Base-by-base conservation (phyloP, 30 jellyfish, hydroid and myxozoan genomes). In the Aurelia sp. region DNA sequence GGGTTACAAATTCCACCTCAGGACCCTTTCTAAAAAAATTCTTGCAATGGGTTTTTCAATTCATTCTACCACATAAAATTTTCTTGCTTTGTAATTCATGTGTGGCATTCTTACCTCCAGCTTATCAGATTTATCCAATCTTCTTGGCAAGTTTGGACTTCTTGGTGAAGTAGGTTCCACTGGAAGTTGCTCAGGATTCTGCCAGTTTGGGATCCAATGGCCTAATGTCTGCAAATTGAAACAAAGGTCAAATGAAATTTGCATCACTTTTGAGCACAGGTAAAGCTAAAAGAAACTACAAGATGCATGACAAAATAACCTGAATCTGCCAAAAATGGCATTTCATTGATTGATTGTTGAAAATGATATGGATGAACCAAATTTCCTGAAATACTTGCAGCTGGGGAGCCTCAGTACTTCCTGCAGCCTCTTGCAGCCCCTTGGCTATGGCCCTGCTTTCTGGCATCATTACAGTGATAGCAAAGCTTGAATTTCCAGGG, bases 41-140 rank as follows among this genome's bases (percentile, higher is more conserved):
- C 55, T 10, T 9, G 11, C 1, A 44, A 7, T 10, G 10, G 13
- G 0, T 44, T 7, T 2, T 44, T 3, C 13, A 9, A 44, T 44
- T 4, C 11, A 44, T 44, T 44, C 15, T 1, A 44, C 7, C 2
- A 9, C 7, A 44, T 44, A 7, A 10, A 9, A 44, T 1, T 44
- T 44, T 9, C 55, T 44, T 44, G 10, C 8, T 44, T 44, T 0
- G 55, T 7, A 44, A 5, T 44, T 44, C 55, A 10, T 44, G 71
- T 4, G 23, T 4, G 18, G 18, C 11, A n/a, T 6, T 11, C 9
- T 20, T 75, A 86, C 95, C 95, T 86, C 87, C 11, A 86, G 86
- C 68, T 86, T 86, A 73, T 86, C 95, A 3, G 95, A 86, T 70
- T 86, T 86, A 60, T 86, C 95, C 53, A 76, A 41, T 69, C 95